Base-by-base conservation (phyloP, 2,113 vertebrate genomes). In the Brachionichthys hirsutus region DNA sequence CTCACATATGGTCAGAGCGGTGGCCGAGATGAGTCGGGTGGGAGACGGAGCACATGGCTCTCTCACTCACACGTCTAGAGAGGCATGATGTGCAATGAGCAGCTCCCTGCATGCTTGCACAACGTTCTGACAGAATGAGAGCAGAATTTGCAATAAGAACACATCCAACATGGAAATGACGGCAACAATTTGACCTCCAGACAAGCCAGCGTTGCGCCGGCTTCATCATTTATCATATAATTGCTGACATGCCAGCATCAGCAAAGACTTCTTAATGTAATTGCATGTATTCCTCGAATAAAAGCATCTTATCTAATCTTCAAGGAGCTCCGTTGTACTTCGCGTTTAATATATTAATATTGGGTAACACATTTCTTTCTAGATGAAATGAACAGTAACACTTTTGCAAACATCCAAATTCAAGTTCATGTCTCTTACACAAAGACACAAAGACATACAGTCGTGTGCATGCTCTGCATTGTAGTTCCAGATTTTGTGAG, bases 1-100 rank as follows among this genome's bases (percentile, higher is more conserved):
- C 73, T 72, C 77, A 85, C 84, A 87, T 81, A 86, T 85, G 88
- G 75, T 48, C 69, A 68, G 78, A 75, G 65, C 19, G 35, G 61
- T 77, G 65, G 24, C 24, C 24, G 70, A 72, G 69, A 13, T 60
- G 71, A 60, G 77, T 67, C 8, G 69, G 83, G 78, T 34, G 63
- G 64, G 61, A 65, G 52, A 20, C 48, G 55, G 60, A 75, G 54
- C 82, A 86, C 82, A 85, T 86, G 83, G 79, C 46, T 71, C 68
- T 24, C 69, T 83, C 82, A 81, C 74, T 88, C 78, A 87, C 72
- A 78, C 68, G 69, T 65, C 59, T 20, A 59, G 48, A 72, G 17
- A 72, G 36, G 14, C 46, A 62, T 40, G 13, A 44, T 34, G 53
- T 35, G 46, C 61, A 80, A 64, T 56, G 30, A 9, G 70, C 47